Evolutionary conservation across 2,888 invertebrate genomes (phyloP).

Genomic region (Acrobasis consociella): DNA sequence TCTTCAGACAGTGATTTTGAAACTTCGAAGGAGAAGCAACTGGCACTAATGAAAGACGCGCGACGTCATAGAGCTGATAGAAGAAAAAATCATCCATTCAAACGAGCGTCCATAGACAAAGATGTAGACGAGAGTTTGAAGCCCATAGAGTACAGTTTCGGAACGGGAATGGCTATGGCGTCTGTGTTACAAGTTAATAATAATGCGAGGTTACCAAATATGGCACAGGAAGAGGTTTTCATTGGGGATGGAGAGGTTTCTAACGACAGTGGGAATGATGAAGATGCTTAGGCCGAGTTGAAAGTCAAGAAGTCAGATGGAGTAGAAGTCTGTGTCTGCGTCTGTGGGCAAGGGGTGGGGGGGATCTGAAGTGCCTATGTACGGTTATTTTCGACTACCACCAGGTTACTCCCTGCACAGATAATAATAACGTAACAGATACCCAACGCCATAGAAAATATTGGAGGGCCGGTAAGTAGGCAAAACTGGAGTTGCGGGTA

Average conservation of each 20-base stretch:
- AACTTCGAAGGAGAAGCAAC: constrained; percentile 43
- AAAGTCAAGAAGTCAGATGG: too few species aligned
- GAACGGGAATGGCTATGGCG: constrained; percentile 77
- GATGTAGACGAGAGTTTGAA: constrained; percentile 64
- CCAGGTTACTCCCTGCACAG: too few species aligned
- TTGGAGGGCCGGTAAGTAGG: too few species aligned
- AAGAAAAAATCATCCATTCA: constrained; percentile 59
- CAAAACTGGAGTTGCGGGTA: too few species aligned
- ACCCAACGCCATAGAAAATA: too few species aligned
- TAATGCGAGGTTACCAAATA: constrained; percentile 46
- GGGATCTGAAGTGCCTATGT: too few species aligned
- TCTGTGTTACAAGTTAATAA: constrained; percentile 66
- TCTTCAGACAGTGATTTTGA: constrained; percentile 68
- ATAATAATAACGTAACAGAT: too few species aligned
- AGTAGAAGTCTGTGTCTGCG: too few species aligned
- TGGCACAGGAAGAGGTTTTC: constrained; percentile 68
- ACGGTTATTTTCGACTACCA: too few species aligned
- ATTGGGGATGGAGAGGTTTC: constrained; percentile 75
- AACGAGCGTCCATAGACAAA: constrained; percentile 46
- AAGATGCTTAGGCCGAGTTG: constrained; percentile 46
- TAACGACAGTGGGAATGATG: constrained; percentile 75
- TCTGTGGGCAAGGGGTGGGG: too few species aligned
- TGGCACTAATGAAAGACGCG: constrained; percentile 58
- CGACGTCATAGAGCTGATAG: constrained; percentile 59
- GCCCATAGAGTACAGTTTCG: constrained; percentile 75